Base-by-base conservation (phyloP, 2,888 invertebrate species). In the Mimachlamys varia region DNA sequence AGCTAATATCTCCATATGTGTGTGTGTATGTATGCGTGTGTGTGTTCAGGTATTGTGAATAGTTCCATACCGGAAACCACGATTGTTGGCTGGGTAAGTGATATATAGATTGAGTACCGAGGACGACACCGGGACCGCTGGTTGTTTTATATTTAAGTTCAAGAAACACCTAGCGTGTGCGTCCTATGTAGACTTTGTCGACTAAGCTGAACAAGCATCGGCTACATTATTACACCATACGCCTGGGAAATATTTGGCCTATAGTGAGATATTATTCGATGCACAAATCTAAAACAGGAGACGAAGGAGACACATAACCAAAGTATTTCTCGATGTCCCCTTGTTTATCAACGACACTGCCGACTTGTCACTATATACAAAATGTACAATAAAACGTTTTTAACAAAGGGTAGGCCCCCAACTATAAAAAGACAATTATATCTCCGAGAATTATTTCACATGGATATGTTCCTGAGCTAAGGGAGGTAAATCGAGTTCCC, bases 401-500 rank as follows among this genome's bases (percentile, higher is more conserved):
- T 55, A 19, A 55, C 55, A 55, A 19, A 55, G 19, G 55, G 55
- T 55, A 55, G 55, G 55, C n/a, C 55, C 89, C 88, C 89, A 91
- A 27, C 88, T 76, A 53, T 76, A 87, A 0, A 62, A 87, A 3
- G 91, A 88, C 7, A 91, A 44, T 10, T 87, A 76, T 22, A 89
- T 50, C 15, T 89, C 89, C 1, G 49, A 38, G 22, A 88, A 76
- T 38, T 90, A 49, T 62, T 90, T 90, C 53, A 90, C n/a, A 50
- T 88, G 88, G 17, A 90, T 90, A 87, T 90, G 90, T 13, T 89
- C 37, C 17, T 50, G 38, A 12, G n/a, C 5, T 10, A 90, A 62
- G 22, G 44, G 55, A 12, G 91, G 91, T 89, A 88, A 88, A 50
- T 91, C 91, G 44, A 53, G 17, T 49, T 49, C 38, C 91, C 91